Percentiles rank a stretch among this genome's conserved stretches.
phyloP scores from a whole-genome alignment of 2,113 vertebrate genomes.

The Charina bottae region DNA sequence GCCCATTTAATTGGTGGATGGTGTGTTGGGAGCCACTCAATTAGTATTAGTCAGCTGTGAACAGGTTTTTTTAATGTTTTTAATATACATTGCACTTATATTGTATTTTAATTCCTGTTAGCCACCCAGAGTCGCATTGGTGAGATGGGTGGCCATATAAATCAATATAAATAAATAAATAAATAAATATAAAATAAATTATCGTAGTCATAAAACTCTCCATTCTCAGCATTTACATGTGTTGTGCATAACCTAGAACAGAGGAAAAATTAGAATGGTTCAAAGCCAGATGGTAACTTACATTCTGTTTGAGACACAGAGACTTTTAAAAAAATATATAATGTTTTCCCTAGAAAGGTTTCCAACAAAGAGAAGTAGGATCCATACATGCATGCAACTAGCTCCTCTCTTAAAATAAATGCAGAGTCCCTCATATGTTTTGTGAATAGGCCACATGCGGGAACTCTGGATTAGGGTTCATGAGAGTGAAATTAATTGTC shows the following conservation, averaged over 20 bases:
- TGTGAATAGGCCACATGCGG: background rate
- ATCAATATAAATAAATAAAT: too few species aligned
- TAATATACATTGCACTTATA: too few species aligned
- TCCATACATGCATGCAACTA: background rate
- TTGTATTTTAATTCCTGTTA: too few species aligned
- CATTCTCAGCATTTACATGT: constrained; percentile 21
- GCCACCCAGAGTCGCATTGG: too few species aligned
- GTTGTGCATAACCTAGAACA: constrained; percentile 42
- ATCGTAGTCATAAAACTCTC: background rate
- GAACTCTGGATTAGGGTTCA: too few species aligned
- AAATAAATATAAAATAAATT: background rate
- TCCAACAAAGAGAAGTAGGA: too few species aligned
- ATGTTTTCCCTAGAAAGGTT: background rate
- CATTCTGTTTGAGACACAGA: background rate
- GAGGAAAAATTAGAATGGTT: constrained; percentile 10
- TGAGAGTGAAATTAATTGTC: background rate
- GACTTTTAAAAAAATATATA: background rate
- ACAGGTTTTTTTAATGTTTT: too few species aligned
- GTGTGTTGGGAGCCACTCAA: too few species aligned
- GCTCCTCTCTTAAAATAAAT: background rate
- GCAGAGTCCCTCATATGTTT: background rate
- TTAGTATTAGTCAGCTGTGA: too few species aligned
- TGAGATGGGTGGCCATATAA: too few species aligned
- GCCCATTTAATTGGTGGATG: too few species aligned
- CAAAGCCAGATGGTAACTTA: background rate